Base-by-base conservation (phyloP, 2,113 vertebrate species). In the Oncorhynchus masou region DNA sequence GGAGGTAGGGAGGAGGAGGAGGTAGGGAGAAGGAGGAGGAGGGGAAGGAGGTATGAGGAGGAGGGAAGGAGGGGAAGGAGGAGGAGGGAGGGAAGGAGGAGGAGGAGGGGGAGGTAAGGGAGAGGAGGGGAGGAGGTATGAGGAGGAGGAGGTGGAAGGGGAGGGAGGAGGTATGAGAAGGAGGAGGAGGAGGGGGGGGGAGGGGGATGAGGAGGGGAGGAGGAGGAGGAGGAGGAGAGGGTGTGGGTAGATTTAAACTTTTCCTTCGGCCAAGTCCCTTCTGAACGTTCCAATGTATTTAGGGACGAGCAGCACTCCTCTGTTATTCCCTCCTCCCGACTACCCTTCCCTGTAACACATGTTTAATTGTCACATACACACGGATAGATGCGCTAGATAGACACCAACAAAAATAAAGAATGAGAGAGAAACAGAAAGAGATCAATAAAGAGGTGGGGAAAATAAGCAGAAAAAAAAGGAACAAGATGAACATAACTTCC, bases 401-500 rank as follows among this genome's bases (percentile, higher is more conserved):
- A 8, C 34, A 39, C 34, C 34, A 7, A 7, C 6, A 39, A 39
- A 67, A 67, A 84, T 85, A 31, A 31, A 86, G 81, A 84, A 88
- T 89, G 85, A 70, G 74, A 79, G 45, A 84, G 77, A 80, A 91
- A 94, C 93, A 95, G 93, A 31, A 31, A 31, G 31, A 34, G 31
- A 34, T 6, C 6, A 34, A 34, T 34, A 6, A 34, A 34, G 31
- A 34, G 31, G 0, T 6, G 82, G 69, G 73, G 59, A 74, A 76
- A 76, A 86, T 11, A 24, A 60, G 76, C 78, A 75, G 85, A n/a
- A 85, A 85, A 85, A 93, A 94, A 95, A 93, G 95, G 94, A 94
- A 98, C 95, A 96, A 95, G 96, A 98, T 95, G 96, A 96, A 97
- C 96, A 96, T 95, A 97, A 96, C 97, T 97, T 96, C 87, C 91